Evolutionary conservation across 2,113 vertebrate genomes (phyloP).

Genomic region (Lichenostomus cassidix): DNA sequence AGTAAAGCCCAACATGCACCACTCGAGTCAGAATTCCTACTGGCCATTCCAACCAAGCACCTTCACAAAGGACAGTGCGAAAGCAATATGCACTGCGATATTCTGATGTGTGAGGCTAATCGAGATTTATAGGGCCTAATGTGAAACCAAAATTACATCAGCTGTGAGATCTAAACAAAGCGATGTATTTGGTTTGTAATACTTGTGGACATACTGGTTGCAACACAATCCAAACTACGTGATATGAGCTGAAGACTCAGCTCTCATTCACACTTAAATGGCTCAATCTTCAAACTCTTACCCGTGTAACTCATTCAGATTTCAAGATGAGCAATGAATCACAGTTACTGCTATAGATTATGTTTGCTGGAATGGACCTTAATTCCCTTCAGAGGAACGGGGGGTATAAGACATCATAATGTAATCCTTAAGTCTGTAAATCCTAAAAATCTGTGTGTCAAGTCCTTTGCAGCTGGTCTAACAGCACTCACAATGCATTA

Average conservation of each 20-base stretch:
- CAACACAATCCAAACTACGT: neutral
- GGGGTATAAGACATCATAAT: neutral
- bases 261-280: neutral
- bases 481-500: neutral
- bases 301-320: neutral
- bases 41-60: neutral
- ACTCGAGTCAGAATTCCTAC: neutral
- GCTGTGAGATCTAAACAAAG: slow-evolving; percentile 43
- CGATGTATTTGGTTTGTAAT: slow-evolving; percentile 35
- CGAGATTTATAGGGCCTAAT: neutral
- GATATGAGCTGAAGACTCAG: neutral
- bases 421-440: neutral
- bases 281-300: neutral
- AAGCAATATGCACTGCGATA: slow-evolving; percentile 19
- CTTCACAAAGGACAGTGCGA: slow-evolving; percentile 54
- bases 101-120: neutral
- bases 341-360: neutral
- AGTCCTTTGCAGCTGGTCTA: neutral
- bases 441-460: neutral
- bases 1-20: neutral
- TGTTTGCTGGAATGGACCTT: neutral
- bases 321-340: neutral
- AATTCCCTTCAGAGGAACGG: neutral
- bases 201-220: slow-evolving; percentile 40
- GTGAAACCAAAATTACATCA: neutral